Evolutionary conservation across 2,113 vertebrate genomes (phyloP), one percentile per base, ranked within the genome.

Genomic region (Leptobrachium ailaonicum): DNA sequence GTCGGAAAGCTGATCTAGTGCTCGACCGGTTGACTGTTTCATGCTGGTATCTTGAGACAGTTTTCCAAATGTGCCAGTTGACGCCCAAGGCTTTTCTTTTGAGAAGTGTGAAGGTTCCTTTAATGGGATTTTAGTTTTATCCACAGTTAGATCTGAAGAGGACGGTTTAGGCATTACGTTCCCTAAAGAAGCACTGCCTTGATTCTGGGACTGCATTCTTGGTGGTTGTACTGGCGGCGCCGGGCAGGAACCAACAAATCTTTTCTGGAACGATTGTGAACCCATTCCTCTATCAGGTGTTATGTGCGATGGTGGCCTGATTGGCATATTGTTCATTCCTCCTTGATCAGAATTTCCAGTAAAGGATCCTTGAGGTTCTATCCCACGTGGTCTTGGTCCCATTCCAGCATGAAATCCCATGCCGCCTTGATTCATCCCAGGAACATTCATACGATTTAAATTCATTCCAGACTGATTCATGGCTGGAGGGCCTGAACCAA

Each of bases 121-220:
- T 41, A 92, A 85, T 86, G 89, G 85, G 14, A 81, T 83, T 74
- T 91, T 91, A 73, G 90, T 85, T 67, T 91, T 92, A 47, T 84
- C 87, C 64, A 92, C 86, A 80, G 83, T 88, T 2, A 90, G 82
- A 2, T 67, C 92, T 6, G 91, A 85, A 89, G 86, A 88, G 76
- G 91, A 92, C 47, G 92, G 85, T 56, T 90, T 87, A 14, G 92
- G 88, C 81, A 92, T 89, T 70, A 91, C 84, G 2, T 91, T 90
- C 72, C 92, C 88, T 11, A 91, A 92, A 44, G 90, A 91, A 2
- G 95, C n/a, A 50, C 68, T 58, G 32, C 68, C 72, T 75, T 74
- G 88, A 86, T 80, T 92, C 86, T 82, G 93, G 20, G 90, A 78
- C 44, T 90, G 87, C 79, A 88, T 79, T 80, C 79, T 81, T 53